These are phyloP conservation scores for Drosophila nr. fundita DNA, from an alignment of 2,888 invertebrate genomes.

Conservation along the genomic window DNA sequence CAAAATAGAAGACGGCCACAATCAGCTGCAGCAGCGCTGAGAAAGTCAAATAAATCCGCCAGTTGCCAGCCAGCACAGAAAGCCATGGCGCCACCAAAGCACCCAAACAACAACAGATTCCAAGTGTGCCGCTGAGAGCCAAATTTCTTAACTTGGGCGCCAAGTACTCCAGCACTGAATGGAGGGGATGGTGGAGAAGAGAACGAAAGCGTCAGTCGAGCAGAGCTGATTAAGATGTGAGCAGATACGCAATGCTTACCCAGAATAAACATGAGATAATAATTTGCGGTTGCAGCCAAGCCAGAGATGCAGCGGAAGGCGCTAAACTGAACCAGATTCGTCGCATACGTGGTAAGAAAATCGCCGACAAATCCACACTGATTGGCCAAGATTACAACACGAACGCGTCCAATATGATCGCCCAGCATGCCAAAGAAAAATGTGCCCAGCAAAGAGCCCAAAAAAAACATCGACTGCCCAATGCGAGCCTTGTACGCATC, in stretches of 20 bases:
- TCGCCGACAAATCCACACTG: slow-evolving; percentile 86
- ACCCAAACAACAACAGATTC: slow-evolving; percentile 86
- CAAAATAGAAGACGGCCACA: slow-evolving; percentile 85
- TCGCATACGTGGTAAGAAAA: slow-evolving; percentile 85
- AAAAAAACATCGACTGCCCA: slow-evolving; percentile 87
- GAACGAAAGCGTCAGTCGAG: slow-evolving; percentile 3
- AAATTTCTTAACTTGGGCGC: slow-evolving; percentile 86
- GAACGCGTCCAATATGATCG: slow-evolving; percentile 86
- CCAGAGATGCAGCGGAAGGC: slow-evolving; percentile 86
- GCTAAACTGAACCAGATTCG: slow-evolving; percentile 84
- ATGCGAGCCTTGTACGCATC: slow-evolving; percentile 86
- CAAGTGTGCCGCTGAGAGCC: slow-evolving; percentile 86
- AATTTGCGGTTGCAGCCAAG: slow-evolving; percentile 87
- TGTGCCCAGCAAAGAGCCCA: slow-evolving; percentile 87
- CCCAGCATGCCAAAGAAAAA: slow-evolving; percentile 86
- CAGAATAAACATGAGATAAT: slow-evolving; percentile 87
- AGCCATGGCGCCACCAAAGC: slow-evolving; percentile 86
- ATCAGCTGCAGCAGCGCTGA: slow-evolving; percentile 85
- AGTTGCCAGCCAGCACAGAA: slow-evolving; percentile 84
- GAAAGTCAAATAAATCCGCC: slow-evolving; percentile 86
- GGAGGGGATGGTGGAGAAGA: not conserved
- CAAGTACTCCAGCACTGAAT: slow-evolving; percentile 87
- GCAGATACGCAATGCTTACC: slow-evolving; percentile 83
- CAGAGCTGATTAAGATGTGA: slow-evolving; percentile 24
- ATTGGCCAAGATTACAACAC: slow-evolving; percentile 86